Conservation (phyloP, 2,888 invertebrate species). For the Epirrhoe tristata region DNA sequence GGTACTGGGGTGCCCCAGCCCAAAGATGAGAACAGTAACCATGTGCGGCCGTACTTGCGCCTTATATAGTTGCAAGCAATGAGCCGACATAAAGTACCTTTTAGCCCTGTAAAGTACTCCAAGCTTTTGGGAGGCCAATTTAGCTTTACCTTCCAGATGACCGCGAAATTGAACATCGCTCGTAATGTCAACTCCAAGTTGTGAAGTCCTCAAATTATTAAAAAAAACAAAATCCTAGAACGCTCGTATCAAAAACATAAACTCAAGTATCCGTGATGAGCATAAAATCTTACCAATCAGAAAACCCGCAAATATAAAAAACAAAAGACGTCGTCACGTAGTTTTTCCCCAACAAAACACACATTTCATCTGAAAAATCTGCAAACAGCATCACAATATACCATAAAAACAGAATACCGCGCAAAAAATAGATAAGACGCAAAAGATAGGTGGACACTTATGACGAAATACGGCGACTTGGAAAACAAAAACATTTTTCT, state of each 20-base stretch:
- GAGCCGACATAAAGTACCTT: no score
- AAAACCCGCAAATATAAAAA: constrained; percentile 6
- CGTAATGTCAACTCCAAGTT: no score
- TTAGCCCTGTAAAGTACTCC: no score
- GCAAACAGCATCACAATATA: constrained; percentile 31
- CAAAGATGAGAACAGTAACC: no score
- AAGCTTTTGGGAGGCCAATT: no score
- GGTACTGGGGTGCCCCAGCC: no score
- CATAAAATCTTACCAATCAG: constrained; percentile 5
- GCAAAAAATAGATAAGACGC: constrained; percentile 43
- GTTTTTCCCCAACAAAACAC: constrained; percentile 17
- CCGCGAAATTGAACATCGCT: no score
- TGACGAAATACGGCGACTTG: constrained; percentile 65
- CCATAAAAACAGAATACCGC: constrained; percentile 29
- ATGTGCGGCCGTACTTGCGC: no score
- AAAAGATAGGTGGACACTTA: constrained; percentile 58
- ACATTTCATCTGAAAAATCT: constrained; percentile 28
- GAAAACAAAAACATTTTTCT: constrained; percentile 82
- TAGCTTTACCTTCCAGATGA: no score
- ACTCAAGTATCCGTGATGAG: not conserved
- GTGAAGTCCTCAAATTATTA: not conserved
- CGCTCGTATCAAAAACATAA: constrained; percentile 1
- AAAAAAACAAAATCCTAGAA: not conserved
- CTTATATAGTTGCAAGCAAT: no score
- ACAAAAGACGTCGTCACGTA: not conserved